These are phyloP conservation scores for Raja brachyura DNA, from an alignment of 2,113 vertebrate genomes.

Conservation along the genomic window DNA sequence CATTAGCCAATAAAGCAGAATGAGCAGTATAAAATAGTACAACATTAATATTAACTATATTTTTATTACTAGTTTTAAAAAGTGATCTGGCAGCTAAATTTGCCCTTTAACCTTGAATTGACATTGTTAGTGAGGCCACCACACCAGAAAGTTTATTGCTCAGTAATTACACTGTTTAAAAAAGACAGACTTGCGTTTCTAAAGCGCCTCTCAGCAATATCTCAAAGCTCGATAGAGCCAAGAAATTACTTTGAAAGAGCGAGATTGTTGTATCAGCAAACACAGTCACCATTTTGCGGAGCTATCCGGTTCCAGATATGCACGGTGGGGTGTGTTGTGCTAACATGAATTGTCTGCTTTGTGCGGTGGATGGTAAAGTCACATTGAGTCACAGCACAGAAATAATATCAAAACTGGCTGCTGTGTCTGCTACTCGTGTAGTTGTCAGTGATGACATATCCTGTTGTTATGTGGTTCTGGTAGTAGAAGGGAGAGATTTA, in stretches of 20 bases:
- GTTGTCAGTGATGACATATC: not conserved
- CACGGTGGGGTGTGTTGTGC: not conserved
- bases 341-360: not conserved
- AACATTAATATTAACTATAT: not conserved
- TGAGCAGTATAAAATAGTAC: constrained; percentile 11
- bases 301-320: not conserved
- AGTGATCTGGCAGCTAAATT: constrained; percentile 1
- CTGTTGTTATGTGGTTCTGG: not conserved
- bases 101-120: constrained; percentile 5
- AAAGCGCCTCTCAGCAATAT: not conserved
- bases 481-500: not conserved
- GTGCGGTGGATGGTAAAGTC: not conserved
- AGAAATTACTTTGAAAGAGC: not conserved
- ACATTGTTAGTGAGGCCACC: not conserved
- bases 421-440: not conserved
- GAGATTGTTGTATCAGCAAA: not conserved
- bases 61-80: constrained; percentile 30
- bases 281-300: not conserved
- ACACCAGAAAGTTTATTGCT: not conserved
- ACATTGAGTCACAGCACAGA: not conserved
- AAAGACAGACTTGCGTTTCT: not conserved
- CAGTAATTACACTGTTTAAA: constrained; percentile 3
- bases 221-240: not conserved
- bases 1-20: constrained; percentile 24
- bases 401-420: not conserved